Percentiles rank a stretch among this genome's conserved stretches.
Conservation (phyloP, 2,888 invertebrate species). For the Subacronicta megacephala region DNA sequence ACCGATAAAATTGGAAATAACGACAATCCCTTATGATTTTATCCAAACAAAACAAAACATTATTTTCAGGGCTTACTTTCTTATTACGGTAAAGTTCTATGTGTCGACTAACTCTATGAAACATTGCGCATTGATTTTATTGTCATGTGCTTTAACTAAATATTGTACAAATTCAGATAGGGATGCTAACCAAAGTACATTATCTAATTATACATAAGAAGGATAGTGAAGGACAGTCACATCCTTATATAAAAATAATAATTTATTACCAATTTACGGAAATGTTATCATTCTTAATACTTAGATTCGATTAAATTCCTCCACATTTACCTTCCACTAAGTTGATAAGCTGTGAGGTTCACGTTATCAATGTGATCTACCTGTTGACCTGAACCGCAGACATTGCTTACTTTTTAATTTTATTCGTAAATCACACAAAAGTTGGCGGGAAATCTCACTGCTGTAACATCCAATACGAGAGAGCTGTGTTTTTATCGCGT, state of each 20-base stretch:
- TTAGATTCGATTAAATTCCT: no score
- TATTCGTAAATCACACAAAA: constrained; percentile 68
- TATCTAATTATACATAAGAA: no score
- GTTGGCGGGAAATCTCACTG: constrained; percentile 77
- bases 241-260: no score
- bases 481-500: constrained; percentile 75
- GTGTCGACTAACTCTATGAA: not conserved
- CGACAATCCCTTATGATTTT: constrained; percentile 46
- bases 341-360: constrained; percentile 45
- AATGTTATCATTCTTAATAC: no score
- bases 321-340: no score
- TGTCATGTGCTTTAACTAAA: not conserved
- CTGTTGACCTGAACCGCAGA: constrained; percentile 64
- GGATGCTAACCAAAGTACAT: no score
- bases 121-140: not conserved
- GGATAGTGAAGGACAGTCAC: no score
- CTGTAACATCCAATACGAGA: constrained; percentile 63
- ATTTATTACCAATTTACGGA: no score
- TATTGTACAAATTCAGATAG: no score
- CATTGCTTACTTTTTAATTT: constrained; percentile 51
- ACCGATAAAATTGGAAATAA: constrained; percentile 70
- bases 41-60: constrained; percentile 49
- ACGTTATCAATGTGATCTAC: constrained; percentile 55
- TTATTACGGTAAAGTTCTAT: constrained; percentile 8
- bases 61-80: constrained; percentile 11